phyloP scores from a whole-genome alignment of 2,888 invertebrate genomes.

The Galerucella pusilla region DNA sequence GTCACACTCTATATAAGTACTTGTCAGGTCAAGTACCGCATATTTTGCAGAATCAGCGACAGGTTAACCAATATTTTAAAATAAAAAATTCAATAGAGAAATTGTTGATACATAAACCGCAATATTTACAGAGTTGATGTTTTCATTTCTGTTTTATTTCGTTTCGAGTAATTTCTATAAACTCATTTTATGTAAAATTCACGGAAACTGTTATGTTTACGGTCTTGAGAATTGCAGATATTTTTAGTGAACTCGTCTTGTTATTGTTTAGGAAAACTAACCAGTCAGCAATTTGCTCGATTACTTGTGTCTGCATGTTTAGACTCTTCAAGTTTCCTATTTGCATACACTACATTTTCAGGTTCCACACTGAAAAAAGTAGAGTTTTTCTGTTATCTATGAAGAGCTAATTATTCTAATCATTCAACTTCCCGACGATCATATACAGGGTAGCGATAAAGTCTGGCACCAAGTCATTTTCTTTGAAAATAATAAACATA shows the following conservation, averaged over 20 bases:
- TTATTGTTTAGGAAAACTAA: not conserved
- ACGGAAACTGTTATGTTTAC: not conserved
- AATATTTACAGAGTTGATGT: not conserved
- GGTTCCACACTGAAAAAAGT: not conserved
- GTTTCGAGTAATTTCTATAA: not conserved
- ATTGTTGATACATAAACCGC: not conserved
- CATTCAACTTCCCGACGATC: too few relatives aligned
- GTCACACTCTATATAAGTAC: not conserved
- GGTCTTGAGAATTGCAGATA: not conserved
- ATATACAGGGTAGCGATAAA: too few relatives aligned
- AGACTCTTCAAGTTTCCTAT: not conserved
- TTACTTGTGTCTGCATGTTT: not conserved
- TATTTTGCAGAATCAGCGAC: not conserved
- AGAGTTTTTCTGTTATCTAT: too few relatives aligned
- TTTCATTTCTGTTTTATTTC: not conserved
- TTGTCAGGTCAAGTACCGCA: not conserved
- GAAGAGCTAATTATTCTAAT: too few relatives aligned
- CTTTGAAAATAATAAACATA: too few relatives aligned
- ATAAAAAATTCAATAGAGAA: not conserved
- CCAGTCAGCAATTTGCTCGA: constrained; percentile 4
- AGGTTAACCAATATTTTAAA: not conserved
- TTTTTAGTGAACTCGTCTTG: not conserved
- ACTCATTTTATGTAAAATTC: not conserved
- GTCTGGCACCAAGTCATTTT: too few relatives aligned
- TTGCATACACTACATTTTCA: not conserved